Evolutionary conservation across 2,797 vertebrate species (phyloP).

Genomic region (Hyperoplus immaculatus): DNA sequence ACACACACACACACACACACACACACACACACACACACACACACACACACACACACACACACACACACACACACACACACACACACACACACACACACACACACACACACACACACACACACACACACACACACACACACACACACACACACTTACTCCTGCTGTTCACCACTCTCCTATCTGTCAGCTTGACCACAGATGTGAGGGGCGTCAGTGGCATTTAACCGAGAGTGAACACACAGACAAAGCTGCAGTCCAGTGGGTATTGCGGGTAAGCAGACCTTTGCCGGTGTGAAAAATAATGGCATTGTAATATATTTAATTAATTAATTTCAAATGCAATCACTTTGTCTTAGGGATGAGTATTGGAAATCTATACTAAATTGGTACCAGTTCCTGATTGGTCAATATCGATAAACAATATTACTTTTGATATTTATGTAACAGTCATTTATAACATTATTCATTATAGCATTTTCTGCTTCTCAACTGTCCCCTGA

Average conservation of each 20-base stretch:
- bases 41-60: slow-evolving; percentile 14
- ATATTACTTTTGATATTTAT: no score
- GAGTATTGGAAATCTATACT: no score
- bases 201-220: slow-evolving; percentile 38
- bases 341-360: not conserved
- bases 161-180: slow-evolving; percentile 34
- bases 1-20: not conserved
- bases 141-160: slow-evolving; percentile 44
- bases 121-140: slow-evolving; percentile 13
- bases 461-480: no score
- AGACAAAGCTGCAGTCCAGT: not conserved
- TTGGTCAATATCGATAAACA: no score
- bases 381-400: no score
- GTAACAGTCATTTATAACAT: no score
- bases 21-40: not conserved
- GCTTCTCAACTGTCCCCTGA: no score
- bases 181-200: slow-evolving; percentile 33
- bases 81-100: slow-evolving; percentile 10
- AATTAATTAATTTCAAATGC: not conserved
- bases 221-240: slow-evolving; percentile 46
- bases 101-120: slow-evolving; percentile 4
- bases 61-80: slow-evolving; percentile 13
- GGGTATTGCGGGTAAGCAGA: not conserved
- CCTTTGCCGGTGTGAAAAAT: not conserved
- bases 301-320: not conserved